Conservation (phyloP, 2,888 invertebrate genomes). For the Oscheius onirici region DNA sequence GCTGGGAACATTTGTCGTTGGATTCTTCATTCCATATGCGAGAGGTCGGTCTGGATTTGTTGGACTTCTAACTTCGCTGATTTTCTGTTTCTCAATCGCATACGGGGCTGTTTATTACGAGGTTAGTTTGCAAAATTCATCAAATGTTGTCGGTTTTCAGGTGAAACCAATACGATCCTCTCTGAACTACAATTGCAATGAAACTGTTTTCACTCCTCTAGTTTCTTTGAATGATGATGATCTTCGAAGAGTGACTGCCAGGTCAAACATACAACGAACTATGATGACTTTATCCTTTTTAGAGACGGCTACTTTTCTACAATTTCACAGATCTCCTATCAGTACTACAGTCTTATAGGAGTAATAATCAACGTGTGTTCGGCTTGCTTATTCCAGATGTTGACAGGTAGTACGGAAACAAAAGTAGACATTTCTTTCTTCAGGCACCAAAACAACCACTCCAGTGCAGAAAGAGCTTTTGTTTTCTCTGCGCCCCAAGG, state of each 20-base stretch:
- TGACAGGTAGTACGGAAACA: too few relatives aligned
- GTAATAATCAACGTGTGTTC: slow-evolving; percentile 49
- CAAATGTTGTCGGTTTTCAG: neutral
- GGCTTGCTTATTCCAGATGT: neutral
- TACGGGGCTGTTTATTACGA: slow-evolving; percentile 71
- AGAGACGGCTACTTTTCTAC: slow-evolving; percentile 35
- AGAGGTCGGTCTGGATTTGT: slow-evolving; percentile 78
- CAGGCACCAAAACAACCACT: too few relatives aligned
- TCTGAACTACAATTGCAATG: neutral
- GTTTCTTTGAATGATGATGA: neutral
- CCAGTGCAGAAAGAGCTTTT: too few relatives aligned
- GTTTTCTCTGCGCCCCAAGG: too few relatives aligned
- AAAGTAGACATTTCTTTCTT: too few relatives aligned
- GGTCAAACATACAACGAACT: too few relatives aligned
- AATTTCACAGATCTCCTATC: slow-evolving; percentile 73
- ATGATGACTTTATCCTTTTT: too few relatives aligned
- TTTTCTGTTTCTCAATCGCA: slow-evolving; percentile 83
- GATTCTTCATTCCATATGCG: slow-evolving; percentile 63
- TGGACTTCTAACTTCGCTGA: slow-evolving; percentile 79
- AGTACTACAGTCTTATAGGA: slow-evolving; percentile 74
- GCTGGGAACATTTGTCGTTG: slow-evolving; percentile 62
- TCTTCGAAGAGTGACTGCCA: slow-evolving; percentile 1
- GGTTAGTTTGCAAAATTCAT: slow-evolving; percentile 31
- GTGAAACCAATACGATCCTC: neutral
- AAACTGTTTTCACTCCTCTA: neutral